phyloP scores from a whole-genome alignment of 2,888 invertebrate genomes.

The Clostera curtula region DNA sequence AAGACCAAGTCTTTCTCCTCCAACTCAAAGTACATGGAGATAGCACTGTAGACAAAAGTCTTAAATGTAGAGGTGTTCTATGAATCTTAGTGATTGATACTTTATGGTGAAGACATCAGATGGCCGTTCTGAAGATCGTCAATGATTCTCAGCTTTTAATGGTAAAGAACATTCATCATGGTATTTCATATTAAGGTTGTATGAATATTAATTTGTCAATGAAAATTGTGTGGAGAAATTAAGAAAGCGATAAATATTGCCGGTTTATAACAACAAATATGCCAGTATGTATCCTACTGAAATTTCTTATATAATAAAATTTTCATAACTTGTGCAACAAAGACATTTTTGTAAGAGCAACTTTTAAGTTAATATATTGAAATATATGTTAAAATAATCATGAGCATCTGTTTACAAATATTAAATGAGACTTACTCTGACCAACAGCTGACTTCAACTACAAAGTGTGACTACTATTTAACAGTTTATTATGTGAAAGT shows the following conservation, averaged over 20 bases:
- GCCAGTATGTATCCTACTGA: too few species aligned
- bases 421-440: too few species aligned
- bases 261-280: too few species aligned
- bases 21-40: constrained; percentile 99
- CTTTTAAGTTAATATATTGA: too few species aligned
- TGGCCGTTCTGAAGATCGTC: constrained; percentile 76
- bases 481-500: too few species aligned
- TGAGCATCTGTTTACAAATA: too few species aligned
- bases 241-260: too few species aligned
- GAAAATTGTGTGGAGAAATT: too few species aligned
- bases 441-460: background rate
- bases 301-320: too few species aligned
- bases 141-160: constrained; percentile 48
- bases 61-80: constrained; percentile 1
- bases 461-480: background rate
- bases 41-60: constrained; percentile 81
- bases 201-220: too few species aligned
- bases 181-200: constrained; percentile 3
- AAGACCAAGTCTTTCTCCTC: constrained; percentile 95
- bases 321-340: background rate
- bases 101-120: constrained; percentile 41
- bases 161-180: constrained; percentile 76
- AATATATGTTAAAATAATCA: too few species aligned
- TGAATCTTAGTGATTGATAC: background rate
- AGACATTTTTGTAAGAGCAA: too few species aligned